Percentiles rank a stretch among this genome's conserved stretches.
These are phyloP conservation scores for Pogonomyrmex barbatus DNA, from an alignment of 1,140 invertebrate genomes.

Conservation along the genomic window DNA sequence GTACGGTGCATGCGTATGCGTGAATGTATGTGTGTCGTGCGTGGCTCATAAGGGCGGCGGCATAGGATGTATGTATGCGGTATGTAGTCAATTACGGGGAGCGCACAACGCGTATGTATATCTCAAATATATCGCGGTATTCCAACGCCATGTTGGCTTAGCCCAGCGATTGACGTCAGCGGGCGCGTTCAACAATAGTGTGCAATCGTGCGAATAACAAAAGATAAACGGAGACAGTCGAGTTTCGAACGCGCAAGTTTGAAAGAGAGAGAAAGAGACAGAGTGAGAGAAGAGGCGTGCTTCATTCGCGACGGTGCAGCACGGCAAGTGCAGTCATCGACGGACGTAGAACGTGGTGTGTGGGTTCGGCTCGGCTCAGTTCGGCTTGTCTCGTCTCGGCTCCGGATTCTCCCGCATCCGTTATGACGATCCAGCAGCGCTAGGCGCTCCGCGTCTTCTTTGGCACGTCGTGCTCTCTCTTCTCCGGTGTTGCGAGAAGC, in stretches of 20 bases:
- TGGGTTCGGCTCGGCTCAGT: conserved; percentile 71
- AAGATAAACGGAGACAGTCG: conserved; percentile 23
- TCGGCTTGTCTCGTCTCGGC: conserved; percentile 13
- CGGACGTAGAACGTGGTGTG: conserved; percentile 58
- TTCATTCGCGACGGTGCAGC: not conserved
- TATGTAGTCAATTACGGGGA: not conserved
- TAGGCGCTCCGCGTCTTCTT: conserved; percentile 63
- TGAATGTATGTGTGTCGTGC: not conserved
- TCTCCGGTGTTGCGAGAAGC: not conserved
- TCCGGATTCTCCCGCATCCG: conserved; percentile 64
- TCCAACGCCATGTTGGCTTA: conserved; percentile 66
- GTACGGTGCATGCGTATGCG: not conserved
- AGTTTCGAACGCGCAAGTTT: conserved; percentile 54
- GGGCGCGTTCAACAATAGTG: conserved; percentile 36
- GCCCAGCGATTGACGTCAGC: conserved; percentile 65
- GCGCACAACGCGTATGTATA: not conserved
- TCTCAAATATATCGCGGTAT: not conserved
- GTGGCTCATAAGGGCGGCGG: not conserved
- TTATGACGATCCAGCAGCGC: conserved; percentile 74
- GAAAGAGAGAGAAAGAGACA: conserved; percentile 32
- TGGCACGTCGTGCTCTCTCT: not conserved
- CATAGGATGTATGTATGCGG: not conserved
- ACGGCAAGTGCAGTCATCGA: conserved; percentile 16
- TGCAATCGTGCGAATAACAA: conserved; percentile 59
- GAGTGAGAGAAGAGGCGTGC: conserved; percentile 63